phyloP scores from a whole-genome alignment of 2,888 invertebrate species.

The Tryphoninae sp. region DNA sequence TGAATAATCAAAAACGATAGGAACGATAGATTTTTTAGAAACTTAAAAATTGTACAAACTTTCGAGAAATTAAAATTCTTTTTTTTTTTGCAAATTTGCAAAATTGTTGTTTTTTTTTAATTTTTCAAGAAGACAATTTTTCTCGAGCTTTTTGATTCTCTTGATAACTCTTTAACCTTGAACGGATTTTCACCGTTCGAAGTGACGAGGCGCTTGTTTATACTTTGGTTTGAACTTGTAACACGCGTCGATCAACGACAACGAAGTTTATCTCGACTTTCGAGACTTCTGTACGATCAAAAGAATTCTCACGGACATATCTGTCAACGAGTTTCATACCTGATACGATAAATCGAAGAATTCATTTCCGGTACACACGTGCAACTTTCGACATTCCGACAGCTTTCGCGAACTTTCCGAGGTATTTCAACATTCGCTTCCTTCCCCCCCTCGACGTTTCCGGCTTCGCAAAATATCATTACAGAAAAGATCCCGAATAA shows the following conservation, averaged over 20 bases:
- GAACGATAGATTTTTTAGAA: too few relatives aligned
- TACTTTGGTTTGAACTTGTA: neutral
- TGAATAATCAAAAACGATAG: too few relatives aligned
- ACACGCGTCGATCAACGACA: slow-evolving; percentile 5
- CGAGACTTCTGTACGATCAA: neutral
- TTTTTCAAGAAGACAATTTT: neutral
- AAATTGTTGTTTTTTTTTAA: neutral
- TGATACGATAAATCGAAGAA: neutral
- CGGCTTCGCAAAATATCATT: neutral
- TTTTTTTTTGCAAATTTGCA: neutral
- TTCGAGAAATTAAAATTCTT: neutral
- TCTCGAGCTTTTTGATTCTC: neutral
- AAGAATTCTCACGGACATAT: neutral
- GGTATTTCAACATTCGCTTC: neutral
- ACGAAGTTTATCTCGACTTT: neutral
- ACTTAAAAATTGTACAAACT: too few relatives aligned
- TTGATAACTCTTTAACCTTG: neutral
- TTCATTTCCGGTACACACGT: neutral
- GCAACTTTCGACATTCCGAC: neutral
- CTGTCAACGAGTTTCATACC: neutral
- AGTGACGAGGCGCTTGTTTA: neutral
- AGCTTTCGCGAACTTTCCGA: neutral
- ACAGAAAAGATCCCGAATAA: neutral
- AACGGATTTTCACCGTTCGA: neutral
- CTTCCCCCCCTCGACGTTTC: neutral